Percentiles rank a stretch among this genome's conserved stretches.
phyloP scores from a whole-genome alignment of 2,888 invertebrate species.

The Pristionchus entomophagus region DNA sequence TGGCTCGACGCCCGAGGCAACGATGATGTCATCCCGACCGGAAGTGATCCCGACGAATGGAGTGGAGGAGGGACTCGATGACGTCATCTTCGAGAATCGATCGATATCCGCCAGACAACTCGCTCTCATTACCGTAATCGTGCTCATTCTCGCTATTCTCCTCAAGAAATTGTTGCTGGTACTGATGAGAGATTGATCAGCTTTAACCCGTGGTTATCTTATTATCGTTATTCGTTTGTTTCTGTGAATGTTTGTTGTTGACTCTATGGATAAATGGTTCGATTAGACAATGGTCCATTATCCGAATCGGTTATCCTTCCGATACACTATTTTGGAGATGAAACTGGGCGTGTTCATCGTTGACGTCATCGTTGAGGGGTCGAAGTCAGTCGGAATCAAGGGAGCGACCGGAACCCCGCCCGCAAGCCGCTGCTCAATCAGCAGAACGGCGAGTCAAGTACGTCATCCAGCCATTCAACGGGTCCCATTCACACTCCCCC shows the following conservation, averaged over 20 bases:
- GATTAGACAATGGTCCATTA: background rate
- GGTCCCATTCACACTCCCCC: too few species aligned
- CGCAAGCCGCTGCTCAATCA: constrained; percentile 15
- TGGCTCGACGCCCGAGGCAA: background rate
- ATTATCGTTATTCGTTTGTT: background rate
- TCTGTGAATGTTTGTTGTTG: background rate
- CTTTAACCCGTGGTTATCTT: background rate
- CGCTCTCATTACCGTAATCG: constrained; percentile 27
- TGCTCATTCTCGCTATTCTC: background rate
- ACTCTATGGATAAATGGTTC: background rate
- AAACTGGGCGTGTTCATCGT: background rate
- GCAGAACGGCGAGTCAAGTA: constrained; percentile 19
- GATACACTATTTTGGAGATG: background rate
- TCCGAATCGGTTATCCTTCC: background rate
- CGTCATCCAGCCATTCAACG: background rate
- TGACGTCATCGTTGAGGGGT: background rate
- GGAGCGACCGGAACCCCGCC: constrained; percentile 13
- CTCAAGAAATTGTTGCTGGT: constrained; percentile 9
- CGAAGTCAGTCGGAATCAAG: background rate
- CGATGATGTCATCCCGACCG: constrained; percentile 21
- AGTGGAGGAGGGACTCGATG: constrained; percentile 9
- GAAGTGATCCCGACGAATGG: constrained; percentile 30
- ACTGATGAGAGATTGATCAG: background rate
- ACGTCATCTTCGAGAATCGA: constrained; percentile 23
- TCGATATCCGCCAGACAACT: constrained; percentile 2